Conservation (phyloP, 30 jellyfish, hydroid and myxozoan species). For the Hydractinia echinata region DNA sequence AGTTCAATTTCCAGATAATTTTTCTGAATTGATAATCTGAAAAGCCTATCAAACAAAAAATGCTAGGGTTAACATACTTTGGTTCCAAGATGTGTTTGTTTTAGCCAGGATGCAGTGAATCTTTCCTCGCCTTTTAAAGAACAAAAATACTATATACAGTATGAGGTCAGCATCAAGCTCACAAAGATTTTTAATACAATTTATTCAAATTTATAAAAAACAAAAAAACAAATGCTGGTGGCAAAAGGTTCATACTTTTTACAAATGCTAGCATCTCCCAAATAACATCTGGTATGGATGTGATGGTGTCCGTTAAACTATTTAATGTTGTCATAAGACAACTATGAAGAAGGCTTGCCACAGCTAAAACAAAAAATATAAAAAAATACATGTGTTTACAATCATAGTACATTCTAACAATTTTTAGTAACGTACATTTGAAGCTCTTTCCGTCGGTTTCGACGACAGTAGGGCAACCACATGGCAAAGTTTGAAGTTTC, state of each 20-base stretch:
- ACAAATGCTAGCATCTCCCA: constrained; percentile 53
- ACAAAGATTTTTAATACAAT: not conserved
- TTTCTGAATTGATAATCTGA: too few species aligned
- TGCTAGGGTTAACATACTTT: not conserved
- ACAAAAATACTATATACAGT: not conserved
- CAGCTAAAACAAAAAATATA: not conserved
- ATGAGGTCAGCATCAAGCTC: not conserved
- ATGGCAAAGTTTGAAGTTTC: constrained; percentile 65
- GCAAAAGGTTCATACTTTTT: constrained; percentile 29
- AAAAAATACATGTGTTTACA: not conserved
- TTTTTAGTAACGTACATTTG: constrained; percentile 22
- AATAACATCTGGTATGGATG: constrained; percentile 53
- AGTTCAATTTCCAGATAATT: too few species aligned
- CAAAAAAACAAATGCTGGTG: too few species aligned
- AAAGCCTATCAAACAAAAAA: too few species aligned
- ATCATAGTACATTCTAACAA: not conserved
- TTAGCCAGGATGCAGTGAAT: constrained; percentile 30
- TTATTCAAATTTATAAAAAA: not conserved
- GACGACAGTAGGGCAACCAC: constrained; percentile 77
- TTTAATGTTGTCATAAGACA: constrained; percentile 60
- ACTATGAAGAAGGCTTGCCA: constrained; percentile 30
- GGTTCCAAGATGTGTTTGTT: constrained; percentile 32
- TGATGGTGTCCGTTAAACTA: constrained; percentile 45
- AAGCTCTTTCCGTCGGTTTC: constrained; percentile 13
- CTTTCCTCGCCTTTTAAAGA: constrained; percentile 31